phyloP scores from a whole-genome alignment of 2,888 invertebrate species.

The Eilema sororculum region DNA sequence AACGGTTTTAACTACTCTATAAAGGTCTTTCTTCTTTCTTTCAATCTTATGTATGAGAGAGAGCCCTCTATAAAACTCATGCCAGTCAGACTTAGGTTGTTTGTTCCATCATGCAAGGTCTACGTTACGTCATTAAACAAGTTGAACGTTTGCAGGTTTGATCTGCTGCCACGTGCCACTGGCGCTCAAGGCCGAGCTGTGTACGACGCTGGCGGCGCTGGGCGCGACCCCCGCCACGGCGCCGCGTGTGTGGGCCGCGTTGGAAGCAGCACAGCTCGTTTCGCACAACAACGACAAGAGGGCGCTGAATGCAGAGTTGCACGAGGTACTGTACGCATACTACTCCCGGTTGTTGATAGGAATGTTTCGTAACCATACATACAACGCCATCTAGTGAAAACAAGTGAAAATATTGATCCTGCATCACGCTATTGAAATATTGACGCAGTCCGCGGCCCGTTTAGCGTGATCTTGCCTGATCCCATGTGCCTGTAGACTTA shows the following conservation, averaged over 20 bases:
- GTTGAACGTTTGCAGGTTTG: slow-evolving; percentile 84
- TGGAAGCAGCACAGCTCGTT: slow-evolving; percentile 94
- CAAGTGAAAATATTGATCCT: not conserved
- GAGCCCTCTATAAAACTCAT: too few relatives aligned
- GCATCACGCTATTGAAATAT: not conserved
- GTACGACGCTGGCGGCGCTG: slow-evolving; percentile 92
- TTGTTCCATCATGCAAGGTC: too few relatives aligned
- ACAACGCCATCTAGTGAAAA: not conserved
- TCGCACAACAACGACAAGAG: slow-evolving; percentile 87
- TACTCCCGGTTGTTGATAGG: too few relatives aligned
- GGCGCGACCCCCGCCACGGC: slow-evolving; percentile 93
- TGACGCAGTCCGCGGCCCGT: not conserved
- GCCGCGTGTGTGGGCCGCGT: slow-evolving; percentile 93
- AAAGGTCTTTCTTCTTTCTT: too few relatives aligned
- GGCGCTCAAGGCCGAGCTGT: slow-evolving; percentile 93
- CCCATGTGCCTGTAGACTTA: too few relatives aligned
- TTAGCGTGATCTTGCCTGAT: too few relatives aligned
- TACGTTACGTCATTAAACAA: too few relatives aligned
- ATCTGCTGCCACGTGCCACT: slow-evolving; percentile 95
- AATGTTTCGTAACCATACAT: too few relatives aligned
- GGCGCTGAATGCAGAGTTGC: slow-evolving; percentile 93
- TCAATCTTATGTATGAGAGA: too few relatives aligned
- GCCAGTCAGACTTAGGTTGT: too few relatives aligned
- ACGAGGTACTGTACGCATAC: slow-evolving; percentile 87
- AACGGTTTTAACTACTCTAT: too few relatives aligned